A percentile compares a stretch with the other conserved stretches of the same genome.
Evolutionary conservation across 30 jellyfish, hydroid and myxozoan genomes (phyloP).

Genomic region (Turritopsis dohrnii): DNA sequence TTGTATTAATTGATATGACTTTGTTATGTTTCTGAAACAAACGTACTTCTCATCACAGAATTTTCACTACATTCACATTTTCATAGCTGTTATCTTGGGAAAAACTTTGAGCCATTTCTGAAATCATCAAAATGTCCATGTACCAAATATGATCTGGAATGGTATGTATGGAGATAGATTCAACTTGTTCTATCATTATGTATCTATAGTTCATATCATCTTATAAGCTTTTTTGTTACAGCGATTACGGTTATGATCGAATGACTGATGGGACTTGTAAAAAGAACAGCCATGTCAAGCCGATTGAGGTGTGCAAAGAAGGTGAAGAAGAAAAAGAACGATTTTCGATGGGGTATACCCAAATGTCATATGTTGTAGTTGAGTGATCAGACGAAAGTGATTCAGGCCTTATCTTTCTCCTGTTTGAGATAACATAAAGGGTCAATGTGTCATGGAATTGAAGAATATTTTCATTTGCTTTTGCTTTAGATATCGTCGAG

Average conservation of each 20-base stretch:
- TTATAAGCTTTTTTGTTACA: background rate
- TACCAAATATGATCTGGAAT: slow-evolving; percentile 74
- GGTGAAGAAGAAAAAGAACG: slow-evolving; percentile 50
- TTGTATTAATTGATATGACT: too few species aligned
- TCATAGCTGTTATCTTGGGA: slow-evolving; percentile 69
- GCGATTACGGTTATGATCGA: slow-evolving; percentile 73
- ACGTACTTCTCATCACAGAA: too few species aligned
- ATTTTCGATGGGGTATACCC: slow-evolving; percentile 63
- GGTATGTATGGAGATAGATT: slow-evolving; percentile 45
- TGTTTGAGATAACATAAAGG: too few species aligned
- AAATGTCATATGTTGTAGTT: too few species aligned
- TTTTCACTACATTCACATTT: background rate
- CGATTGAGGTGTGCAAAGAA: slow-evolving; percentile 53
- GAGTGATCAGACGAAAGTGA: too few species aligned
- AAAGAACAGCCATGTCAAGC: slow-evolving; percentile 33
- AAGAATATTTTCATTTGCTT: too few species aligned
- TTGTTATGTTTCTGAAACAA: too few species aligned
- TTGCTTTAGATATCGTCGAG: slow-evolving; percentile 61
- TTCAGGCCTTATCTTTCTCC: background rate
- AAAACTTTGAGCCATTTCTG: slow-evolving; percentile 58
- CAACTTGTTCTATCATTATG: background rate
- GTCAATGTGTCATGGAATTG: too few species aligned
- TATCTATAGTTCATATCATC: background rate
- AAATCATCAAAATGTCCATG: slow-evolving; percentile 53
- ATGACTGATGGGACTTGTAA: slow-evolving; percentile 48